Percentiles rank a stretch among this genome's conserved stretches.
Conservation (phyloP, 2,113 vertebrate genomes). For the Eidolon helvum region DNA sequence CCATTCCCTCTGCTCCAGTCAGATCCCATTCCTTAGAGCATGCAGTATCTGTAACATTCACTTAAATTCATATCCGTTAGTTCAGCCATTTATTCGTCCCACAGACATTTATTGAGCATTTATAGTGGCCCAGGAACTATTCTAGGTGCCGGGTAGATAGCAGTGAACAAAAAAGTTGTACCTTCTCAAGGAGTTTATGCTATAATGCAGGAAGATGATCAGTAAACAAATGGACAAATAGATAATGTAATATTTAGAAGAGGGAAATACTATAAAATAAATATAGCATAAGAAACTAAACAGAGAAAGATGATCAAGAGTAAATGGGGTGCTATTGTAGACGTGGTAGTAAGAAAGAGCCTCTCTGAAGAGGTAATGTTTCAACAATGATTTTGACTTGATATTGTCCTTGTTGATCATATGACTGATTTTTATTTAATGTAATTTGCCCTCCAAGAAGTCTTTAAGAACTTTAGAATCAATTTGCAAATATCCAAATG, state of each 20-base stretch:
- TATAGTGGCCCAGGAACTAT: background rate
- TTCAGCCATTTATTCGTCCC: background rate
- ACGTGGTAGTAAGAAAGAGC: background rate
- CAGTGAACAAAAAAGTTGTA: background rate
- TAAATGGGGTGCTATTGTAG: background rate
- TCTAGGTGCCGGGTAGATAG: background rate
- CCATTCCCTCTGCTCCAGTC: background rate
- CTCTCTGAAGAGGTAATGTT: background rate
- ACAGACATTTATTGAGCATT: background rate
- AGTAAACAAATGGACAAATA: background rate
- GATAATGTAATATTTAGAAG: background rate
- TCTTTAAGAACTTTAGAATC: conserved; percentile 6
- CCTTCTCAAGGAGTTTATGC: background rate
- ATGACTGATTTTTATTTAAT: background rate
- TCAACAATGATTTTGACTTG: background rate
- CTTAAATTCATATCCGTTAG: background rate
- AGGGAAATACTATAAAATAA: background rate
- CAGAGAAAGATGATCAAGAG: background rate
- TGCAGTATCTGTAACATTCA: background rate
- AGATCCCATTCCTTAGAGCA: background rate
- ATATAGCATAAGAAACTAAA: too few relatives aligned
- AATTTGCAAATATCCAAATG: background rate
- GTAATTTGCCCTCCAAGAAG: background rate
- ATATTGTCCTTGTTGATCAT: background rate
- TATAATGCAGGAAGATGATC: background rate